Evolutionary conservation across 2,888 invertebrate genomes (phyloP).

Genomic region (Drosophila nr. perissopoda): DNA sequence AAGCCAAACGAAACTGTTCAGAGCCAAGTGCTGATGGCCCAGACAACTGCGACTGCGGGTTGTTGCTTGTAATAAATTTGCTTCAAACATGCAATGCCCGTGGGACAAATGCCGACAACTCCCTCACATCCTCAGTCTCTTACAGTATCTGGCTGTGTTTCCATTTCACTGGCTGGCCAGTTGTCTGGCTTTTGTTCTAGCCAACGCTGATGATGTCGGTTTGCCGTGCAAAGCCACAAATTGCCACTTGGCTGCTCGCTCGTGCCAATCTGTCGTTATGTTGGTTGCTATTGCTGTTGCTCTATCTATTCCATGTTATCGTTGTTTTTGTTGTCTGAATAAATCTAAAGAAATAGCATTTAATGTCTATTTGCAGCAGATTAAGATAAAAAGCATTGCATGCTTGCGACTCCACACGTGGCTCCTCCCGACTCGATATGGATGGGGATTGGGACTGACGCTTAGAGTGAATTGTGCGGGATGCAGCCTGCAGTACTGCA

Average conservation of each 20-base stretch:
- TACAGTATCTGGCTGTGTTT: slow-evolving; percentile 13
- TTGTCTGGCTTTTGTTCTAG: slow-evolving; percentile 74
- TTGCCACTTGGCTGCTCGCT: slow-evolving; percentile 78
- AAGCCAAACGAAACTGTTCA: slow-evolving; percentile 37
- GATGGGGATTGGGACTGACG: slow-evolving; percentile 27
- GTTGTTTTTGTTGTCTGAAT: slow-evolving; percentile 63
- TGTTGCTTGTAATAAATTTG: slow-evolving; percentile 80
- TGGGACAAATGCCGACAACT: slow-evolving; percentile 75
- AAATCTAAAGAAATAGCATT: slow-evolving; percentile 81
- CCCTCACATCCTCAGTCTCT: slow-evolving; percentile 20
- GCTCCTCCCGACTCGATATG: slow-evolving; percentile 14
- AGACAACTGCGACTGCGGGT: slow-evolving; percentile 73
- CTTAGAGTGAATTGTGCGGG: background rate
- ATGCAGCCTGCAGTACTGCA: slow-evolving; percentile 19
- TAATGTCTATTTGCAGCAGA: slow-evolving; percentile 82
- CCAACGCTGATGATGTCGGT: slow-evolving; percentile 77
- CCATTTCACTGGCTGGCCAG: slow-evolving; percentile 39
- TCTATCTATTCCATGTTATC: slow-evolving; percentile 26
- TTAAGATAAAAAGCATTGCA: slow-evolving; percentile 77
- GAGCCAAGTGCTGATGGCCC: slow-evolving; percentile 73
- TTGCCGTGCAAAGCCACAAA: slow-evolving; percentile 79
- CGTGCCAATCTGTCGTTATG: slow-evolving; percentile 76
- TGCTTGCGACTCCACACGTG: slow-evolving; percentile 37
- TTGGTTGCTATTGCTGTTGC: slow-evolving; percentile 45
- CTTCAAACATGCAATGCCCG: slow-evolving; percentile 78